These are phyloP conservation scores for Trichopoda pennipes DNA, from an alignment of 2,888 invertebrate species.

Conservation along the genomic window DNA sequence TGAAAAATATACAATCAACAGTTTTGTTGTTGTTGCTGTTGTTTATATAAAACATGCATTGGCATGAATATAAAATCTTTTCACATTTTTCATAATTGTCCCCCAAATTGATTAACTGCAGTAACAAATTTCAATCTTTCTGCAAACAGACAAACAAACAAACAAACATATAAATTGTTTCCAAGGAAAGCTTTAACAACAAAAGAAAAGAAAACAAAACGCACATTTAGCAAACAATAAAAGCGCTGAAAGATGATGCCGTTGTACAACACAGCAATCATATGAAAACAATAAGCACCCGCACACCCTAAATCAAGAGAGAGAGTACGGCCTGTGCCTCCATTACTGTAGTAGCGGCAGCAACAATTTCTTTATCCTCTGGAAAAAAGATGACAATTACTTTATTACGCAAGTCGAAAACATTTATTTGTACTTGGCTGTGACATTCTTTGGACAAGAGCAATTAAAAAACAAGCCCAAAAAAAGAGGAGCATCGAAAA, in stretches of 20 bases:
- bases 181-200: conserved; percentile 33
- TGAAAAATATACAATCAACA: conserved; percentile 27
- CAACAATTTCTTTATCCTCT: conserved; percentile 1
- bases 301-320: conserved; percentile 56
- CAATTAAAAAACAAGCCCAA: conserved; percentile 1
- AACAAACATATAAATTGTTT: conserved; percentile 57
- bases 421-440: conserved; percentile 59
- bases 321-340: conserved; percentile 9
- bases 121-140: conserved; percentile 48
- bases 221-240: conserved; percentile 22
- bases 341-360: conserved; percentile 5
- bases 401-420: conserved; percentile 63
- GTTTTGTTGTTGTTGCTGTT: conserved; percentile 53
- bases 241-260: conserved; percentile 14
- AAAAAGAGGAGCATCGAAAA: conserved; percentile 48
- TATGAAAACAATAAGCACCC: conserved; percentile 60
- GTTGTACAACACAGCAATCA: conserved; percentile 7
- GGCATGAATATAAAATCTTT: conserved; percentile 61
- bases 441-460: conserved; percentile 44
- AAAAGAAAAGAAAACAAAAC: too few relatives aligned
- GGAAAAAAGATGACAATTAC: conserved; percentile 52
- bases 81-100: conserved; percentile 67
- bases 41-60: conserved; percentile 59
- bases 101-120: conserved; percentile 66
- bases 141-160: conserved; percentile 40